Evolutionary conservation across 64 coral and sea anemone genomes (phyloP), one percentile per base, ranked within the genome.

Genomic region (Cladopsammia gracilis): DNA sequence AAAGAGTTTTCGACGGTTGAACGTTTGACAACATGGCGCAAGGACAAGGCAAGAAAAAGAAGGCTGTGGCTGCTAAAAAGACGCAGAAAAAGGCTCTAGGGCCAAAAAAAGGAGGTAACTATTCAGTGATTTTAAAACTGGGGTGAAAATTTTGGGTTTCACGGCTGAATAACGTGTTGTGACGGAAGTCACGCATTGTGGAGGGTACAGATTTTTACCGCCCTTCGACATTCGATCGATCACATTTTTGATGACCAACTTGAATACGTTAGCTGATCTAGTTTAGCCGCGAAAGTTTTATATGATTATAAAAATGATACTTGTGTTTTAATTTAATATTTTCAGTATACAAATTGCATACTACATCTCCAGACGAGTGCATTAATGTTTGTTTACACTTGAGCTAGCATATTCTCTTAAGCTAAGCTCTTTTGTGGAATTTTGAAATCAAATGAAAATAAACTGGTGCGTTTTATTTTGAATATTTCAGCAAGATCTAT

Each of bases 41-140:
- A 19, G 92, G 92, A 73, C 88, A 98, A 52, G 75, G 86, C 50
- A 98, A 98, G 82, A 98, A 94, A 26, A 98, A 96, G 73, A 73
- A 89, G 67, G 77, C 77, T 5, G 76, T 54, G 62, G 76, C 79
- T 1, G 42, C 83, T 6, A 91, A 94, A 52, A 98, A 94, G 56
- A 65, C 92, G 19, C 58, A 50, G 44, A 98, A 98, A 76, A 98
- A 91, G 69, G 86, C 87, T n/a, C 56, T 83, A 45, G 96, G 92
- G 6, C 96, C 92, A 6, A 98, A 76, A 77, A 98, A 98, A 74
- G 96, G 96, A 94, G 92, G 96, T 94, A 25, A 84, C 75, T 78
- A 47, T 68, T 50, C 12, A 50, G 64, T 16, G 7, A 84, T 70
- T 34, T 88, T 3, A 12, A 11, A 24, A 24, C 23, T 59, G 52